Conservation (phyloP, 2,888 invertebrate species). For the Hypomecis punctinalis region DNA sequence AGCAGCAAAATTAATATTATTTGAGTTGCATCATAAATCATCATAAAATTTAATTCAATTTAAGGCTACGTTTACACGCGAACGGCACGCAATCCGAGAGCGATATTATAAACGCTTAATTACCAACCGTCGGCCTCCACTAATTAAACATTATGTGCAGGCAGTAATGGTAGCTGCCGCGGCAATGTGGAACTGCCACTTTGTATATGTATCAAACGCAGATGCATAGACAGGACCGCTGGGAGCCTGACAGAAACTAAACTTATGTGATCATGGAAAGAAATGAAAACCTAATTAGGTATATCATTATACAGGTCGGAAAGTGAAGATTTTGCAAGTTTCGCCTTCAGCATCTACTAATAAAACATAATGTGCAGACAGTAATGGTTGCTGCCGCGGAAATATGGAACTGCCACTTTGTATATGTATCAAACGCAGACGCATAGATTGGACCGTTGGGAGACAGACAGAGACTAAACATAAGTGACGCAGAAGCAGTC, state of each 20-base stretch:
- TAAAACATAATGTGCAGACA: constrained; percentile 21
- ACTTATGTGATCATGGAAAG: too few relatives aligned
- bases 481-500: too few relatives aligned
- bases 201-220: constrained; percentile 23
- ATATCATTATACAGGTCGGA: too few relatives aligned
- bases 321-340: background rate
- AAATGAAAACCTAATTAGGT: too few relatives aligned
- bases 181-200: background rate
- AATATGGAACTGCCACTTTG: background rate
- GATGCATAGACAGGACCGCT: background rate
- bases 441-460: too few relatives aligned
- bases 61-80: constrained; percentile 10
- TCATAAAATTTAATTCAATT: constrained; percentile 25
- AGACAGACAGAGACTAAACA: too few relatives aligned
- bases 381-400: constrained; percentile 13
- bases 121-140: constrained; percentile 16
- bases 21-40: constrained; percentile 15
- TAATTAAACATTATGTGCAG: constrained; percentile 28
- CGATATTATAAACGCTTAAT: constrained; percentile 24
- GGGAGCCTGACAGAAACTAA: too few relatives aligned
- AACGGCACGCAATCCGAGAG: constrained; percentile 17
- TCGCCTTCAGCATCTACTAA: constrained; percentile 12
- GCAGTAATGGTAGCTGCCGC: constrained; percentile 12
- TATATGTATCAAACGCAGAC: too few relatives aligned
- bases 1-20: background rate